Evolutionary conservation across 2,113 vertebrate genomes (phyloP).

Genomic region (Glareola pratincola): DNA sequence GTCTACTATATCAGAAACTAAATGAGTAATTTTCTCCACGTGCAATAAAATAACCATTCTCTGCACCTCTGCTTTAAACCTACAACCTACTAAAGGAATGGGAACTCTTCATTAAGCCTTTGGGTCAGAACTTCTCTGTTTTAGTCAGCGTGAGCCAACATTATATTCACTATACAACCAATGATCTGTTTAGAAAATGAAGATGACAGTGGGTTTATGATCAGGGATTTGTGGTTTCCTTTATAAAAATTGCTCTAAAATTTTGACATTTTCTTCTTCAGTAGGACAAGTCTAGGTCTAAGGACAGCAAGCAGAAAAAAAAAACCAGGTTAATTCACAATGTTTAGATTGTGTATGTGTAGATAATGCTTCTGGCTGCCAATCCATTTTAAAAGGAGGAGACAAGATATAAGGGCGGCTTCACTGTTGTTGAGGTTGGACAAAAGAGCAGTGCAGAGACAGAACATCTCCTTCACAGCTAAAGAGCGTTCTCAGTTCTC

Average conservation of each 20-base stretch:
- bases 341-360: neutral
- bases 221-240: neutral
- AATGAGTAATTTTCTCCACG: neutral
- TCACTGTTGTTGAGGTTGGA: neutral
- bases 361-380: neutral
- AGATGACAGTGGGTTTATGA: neutral
- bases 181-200: neutral
- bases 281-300: neutral
- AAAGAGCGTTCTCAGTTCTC: slow-evolving; percentile 6
- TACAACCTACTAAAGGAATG: neutral
- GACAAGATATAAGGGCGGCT: slow-evolving; percentile 3
- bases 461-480: slow-evolving; percentile 49
- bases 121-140: neutral
- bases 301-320: neutral
- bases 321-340: neutral
- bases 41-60: neutral
- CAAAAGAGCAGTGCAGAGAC: slow-evolving; percentile 8
- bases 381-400: neutral
- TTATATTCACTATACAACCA: neutral
- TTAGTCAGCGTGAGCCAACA: neutral
- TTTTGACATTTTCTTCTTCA: neutral
- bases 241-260: neutral
- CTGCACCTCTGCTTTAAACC: neutral
- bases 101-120: neutral
- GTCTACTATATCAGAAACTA: neutral